Conservation (phyloP, 2,797 vertebrate genomes). For the Varecia variegata region DNA sequence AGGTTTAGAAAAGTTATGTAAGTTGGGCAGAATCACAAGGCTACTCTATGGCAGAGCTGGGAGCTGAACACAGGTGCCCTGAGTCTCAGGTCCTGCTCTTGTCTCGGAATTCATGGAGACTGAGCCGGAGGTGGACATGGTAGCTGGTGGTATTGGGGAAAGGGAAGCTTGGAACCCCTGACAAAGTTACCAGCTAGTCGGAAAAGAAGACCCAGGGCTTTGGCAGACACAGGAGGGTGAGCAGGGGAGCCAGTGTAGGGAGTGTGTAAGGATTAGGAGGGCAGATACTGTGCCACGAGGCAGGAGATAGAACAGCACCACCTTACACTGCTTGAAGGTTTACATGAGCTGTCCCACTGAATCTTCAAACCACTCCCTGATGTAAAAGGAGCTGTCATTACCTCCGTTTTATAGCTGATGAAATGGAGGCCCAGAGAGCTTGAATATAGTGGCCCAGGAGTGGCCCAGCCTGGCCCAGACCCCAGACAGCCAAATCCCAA, state of each 20-base stretch:
- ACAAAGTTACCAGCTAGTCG: not conserved
- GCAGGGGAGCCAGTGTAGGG: not conserved
- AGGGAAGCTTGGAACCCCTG: not conserved
- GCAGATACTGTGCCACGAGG: rapidly evolving
- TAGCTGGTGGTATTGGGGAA: not conserved
- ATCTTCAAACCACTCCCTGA: not conserved
- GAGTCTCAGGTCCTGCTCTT: not conserved
- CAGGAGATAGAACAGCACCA: not conserved
- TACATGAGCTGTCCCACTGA: not conserved
- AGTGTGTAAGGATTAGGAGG: not conserved
- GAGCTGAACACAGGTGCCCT: not conserved
- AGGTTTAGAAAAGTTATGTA: not conserved
- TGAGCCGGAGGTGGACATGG: too few relatives aligned
- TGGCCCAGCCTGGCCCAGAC: not conserved
- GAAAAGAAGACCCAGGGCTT: not conserved
- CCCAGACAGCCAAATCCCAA: not conserved
- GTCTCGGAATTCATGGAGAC: not conserved
- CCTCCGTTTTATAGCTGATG: not conserved
- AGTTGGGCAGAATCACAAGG: not conserved
- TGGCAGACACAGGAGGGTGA: not conserved
- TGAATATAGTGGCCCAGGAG: not conserved
- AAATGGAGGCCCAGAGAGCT: not conserved
- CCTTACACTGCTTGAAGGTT: not conserved
- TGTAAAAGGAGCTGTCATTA: not conserved
- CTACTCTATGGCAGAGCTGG: rapidly evolving